Evolutionary conservation across 2,797 vertebrate genomes (phyloP).

Genomic region (Thamnophis elegans): DNA sequence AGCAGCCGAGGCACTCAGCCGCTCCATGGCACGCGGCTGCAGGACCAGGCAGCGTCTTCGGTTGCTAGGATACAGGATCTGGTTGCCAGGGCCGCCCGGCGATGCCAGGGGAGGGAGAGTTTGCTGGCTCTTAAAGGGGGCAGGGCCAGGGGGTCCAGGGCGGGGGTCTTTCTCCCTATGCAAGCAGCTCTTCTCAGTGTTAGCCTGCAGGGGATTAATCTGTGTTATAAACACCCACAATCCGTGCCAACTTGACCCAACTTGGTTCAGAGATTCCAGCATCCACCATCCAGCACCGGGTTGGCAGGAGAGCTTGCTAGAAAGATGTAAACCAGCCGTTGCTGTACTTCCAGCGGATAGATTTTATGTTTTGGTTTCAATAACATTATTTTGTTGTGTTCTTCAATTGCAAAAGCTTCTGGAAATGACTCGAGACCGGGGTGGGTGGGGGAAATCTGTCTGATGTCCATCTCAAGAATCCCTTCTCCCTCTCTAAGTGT

Average conservation of each 20-base stretch:
- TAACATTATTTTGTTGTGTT: not conserved
- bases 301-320: not conserved
- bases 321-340: not conserved
- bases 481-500: not conserved
- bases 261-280: not conserved
- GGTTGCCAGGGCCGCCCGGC: not conserved
- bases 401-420: not conserved
- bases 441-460: not conserved
- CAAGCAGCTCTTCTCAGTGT: not conserved
- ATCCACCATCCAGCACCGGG: not conserved
- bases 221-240: not conserved
- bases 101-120: not conserved
- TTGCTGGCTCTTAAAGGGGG: not conserved
- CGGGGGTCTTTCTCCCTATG: not conserved
- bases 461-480: not conserved
- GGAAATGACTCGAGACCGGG: not conserved
- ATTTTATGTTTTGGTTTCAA: not conserved
- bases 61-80: conserved; percentile 44
- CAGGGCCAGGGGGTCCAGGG: not conserved
- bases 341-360: not conserved
- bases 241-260: not conserved
- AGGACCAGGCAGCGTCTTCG: fast-evolving
- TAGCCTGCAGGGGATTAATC: not conserved
- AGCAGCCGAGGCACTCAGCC: conserved; percentile 59
- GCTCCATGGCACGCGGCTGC: not conserved